Base-by-base conservation (phyloP, 2,113 vertebrate genomes). In the Percina caprodes region DNA sequence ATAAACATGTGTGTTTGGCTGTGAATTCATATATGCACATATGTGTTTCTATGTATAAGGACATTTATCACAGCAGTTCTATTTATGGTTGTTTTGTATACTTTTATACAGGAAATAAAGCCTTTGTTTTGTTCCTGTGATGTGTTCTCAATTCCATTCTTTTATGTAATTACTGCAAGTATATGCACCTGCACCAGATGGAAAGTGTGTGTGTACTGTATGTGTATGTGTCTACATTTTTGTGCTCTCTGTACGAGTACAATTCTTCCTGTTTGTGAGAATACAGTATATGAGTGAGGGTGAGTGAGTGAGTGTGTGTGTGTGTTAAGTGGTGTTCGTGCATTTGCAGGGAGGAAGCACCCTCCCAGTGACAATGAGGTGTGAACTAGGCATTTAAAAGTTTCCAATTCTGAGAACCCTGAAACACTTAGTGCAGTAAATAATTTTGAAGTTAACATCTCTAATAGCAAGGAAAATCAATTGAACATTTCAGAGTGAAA, bases 91-190 rank as follows among this genome's bases (percentile, higher is more conserved):
- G 7, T 69, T 52, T 69, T 6, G 30, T 42, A 85, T 62, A 24
- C 45, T 59, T 33, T 84, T 56, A 69, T 30, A 83, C 18, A 76
- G 71, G 24, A 65, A 83, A 74, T 65, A 68, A 78, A 66, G 49
- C 9, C 2, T 13, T 45, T 66, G 39, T 49, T 35, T 56, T 12
- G 15, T 48, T 70, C 52, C 13, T 35, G 35, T 73, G 23, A 66
- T 52, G 81, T 21, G 30, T 67, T 68, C 51, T 51, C 3, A 61
- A 74, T 80, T 73, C 58, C 54, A 74, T 67, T 16, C 23, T 59
- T 18, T 46, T 12, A 0, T 48, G 19, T 86, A 56, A 70, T 35
- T 66, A 66, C 59, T 66, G 10, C 1, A 6, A 51, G 30, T 67
- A 3, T 60, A 35, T 16, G 42, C 39, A 77, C 48, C 42, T 80